Evolutionary conservation across 2,888 invertebrate genomes (phyloP).

Genomic region (Xanthia icteritia): DNA sequence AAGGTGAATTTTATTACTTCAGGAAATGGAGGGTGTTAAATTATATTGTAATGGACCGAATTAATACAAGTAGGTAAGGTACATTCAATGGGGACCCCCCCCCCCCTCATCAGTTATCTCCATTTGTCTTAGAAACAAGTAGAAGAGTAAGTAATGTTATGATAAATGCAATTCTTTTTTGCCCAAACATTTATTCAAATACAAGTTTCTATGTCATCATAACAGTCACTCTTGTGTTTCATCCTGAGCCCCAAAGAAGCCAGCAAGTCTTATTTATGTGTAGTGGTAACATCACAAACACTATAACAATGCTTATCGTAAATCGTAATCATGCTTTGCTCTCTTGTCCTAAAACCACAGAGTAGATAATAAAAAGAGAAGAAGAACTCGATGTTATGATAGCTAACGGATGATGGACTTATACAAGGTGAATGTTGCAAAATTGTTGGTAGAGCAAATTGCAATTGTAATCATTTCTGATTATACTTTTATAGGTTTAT

Average conservation of each 20-base stretch:
- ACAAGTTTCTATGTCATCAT: conserved; percentile 7
- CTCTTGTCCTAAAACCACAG: conserved; percentile 14
- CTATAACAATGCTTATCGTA: conserved; percentile 45
- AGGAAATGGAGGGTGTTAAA: not conserved
- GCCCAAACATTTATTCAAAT: not conserved
- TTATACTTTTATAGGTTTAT: not conserved
- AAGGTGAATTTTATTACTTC: conserved; percentile 15
- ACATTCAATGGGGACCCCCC: too few species aligned
- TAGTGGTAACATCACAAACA: conserved; percentile 43
- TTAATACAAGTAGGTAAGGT: not conserved
- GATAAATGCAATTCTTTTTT: not conserved
- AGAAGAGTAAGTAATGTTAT: not conserved
- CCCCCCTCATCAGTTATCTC: too few species aligned
- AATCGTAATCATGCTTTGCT: conserved; percentile 45
- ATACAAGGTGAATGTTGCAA: not conserved
- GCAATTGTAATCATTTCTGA: not conserved
- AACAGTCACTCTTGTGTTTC: conserved; percentile 29
- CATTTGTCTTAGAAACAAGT: too few species aligned
- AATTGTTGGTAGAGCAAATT: not conserved
- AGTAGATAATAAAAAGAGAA: conserved; percentile 18
- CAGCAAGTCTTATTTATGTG: conserved; percentile 32
- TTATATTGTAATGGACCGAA: not conserved
- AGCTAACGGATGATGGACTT: not conserved
- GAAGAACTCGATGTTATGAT: not conserved
- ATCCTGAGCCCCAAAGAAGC: conserved; percentile 7